phyloP scores from a whole-genome alignment of 1,140 invertebrate genomes.

The Myzus persicae region DNA sequence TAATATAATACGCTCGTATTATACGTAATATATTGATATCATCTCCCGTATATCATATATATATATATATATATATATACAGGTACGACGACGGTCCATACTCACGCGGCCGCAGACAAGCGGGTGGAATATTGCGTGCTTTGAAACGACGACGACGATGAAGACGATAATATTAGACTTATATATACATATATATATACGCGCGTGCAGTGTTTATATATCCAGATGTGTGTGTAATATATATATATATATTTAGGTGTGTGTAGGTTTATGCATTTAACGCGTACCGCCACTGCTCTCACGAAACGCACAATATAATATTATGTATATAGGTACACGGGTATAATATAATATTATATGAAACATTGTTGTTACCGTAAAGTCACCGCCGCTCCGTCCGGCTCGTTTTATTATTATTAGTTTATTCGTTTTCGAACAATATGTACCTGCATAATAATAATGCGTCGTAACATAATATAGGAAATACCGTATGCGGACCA shows the following conservation, averaged over 20 bases:
- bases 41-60: not conserved
- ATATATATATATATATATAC: not conserved
- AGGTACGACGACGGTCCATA: not conserved
- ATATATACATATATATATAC: not conserved
- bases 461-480: not conserved
- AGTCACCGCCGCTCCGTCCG: not conserved
- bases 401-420: not conserved
- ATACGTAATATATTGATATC: not conserved
- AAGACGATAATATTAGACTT: not conserved
- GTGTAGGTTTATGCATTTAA: not conserved
- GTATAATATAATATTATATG: not conserved
- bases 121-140: conserved; percentile 36
- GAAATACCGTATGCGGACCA: not conserved
- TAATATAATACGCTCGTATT: conserved; percentile 12
- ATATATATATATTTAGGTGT: not conserved
- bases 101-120: not conserved
- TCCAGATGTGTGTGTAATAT: not conserved
- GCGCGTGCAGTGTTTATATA: not conserved
- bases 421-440: not conserved
- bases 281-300: not conserved
- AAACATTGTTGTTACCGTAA: not conserved
- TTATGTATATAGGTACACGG: not conserved
- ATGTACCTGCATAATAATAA: not conserved
- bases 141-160: not conserved
- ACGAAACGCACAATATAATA: not conserved